Conservation (phyloP, 2,797 vertebrate genomes). For the Emys orbicularis region DNA sequence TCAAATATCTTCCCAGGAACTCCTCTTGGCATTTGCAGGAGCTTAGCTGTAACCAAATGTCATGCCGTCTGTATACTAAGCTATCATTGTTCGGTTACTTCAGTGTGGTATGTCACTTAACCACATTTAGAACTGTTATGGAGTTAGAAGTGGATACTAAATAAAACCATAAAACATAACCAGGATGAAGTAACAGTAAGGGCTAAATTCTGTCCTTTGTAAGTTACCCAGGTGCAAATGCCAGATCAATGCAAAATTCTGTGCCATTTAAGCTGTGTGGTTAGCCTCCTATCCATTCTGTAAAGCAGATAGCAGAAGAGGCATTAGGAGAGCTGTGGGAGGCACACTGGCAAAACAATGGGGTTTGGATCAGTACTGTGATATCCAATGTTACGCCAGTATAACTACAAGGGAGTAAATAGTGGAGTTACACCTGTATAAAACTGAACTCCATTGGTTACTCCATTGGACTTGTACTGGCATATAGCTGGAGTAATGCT, state of each 20-base stretch:
- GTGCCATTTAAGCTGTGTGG: conserved; percentile 42
- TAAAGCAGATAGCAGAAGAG: conserved; percentile 28
- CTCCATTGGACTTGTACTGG: conserved; percentile 37
- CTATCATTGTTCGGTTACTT: conserved; percentile 66
- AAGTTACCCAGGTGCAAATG: conserved; percentile 54
- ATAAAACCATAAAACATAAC: conserved; percentile 56
- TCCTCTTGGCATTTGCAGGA: conserved; percentile 78
- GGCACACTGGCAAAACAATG: conserved; percentile 20
- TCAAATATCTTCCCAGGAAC: conserved; percentile 72
- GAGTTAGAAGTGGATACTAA: conserved; percentile 65
- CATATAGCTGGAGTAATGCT: background rate
- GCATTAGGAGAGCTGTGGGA: background rate
- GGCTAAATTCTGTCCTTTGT: conserved; percentile 62
- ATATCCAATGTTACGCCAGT: conserved; percentile 50
- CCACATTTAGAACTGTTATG: conserved; percentile 72
- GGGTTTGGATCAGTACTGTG: conserved; percentile 21
- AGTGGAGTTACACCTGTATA: background rate
- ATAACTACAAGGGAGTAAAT: conserved; percentile 19
- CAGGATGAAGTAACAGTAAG: conserved; percentile 63
- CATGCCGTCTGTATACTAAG: conserved; percentile 72
- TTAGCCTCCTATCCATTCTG: background rate
- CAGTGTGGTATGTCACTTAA: conserved; percentile 57
- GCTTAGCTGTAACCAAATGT: conserved; percentile 80
- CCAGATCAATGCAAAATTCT: conserved; percentile 58
- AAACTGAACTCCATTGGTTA: background rate